Evolutionary conservation across 2,797 vertebrate species (phyloP), one percentile per base, ranked within the genome.

Genomic region (Hybognathus amarus): DNA sequence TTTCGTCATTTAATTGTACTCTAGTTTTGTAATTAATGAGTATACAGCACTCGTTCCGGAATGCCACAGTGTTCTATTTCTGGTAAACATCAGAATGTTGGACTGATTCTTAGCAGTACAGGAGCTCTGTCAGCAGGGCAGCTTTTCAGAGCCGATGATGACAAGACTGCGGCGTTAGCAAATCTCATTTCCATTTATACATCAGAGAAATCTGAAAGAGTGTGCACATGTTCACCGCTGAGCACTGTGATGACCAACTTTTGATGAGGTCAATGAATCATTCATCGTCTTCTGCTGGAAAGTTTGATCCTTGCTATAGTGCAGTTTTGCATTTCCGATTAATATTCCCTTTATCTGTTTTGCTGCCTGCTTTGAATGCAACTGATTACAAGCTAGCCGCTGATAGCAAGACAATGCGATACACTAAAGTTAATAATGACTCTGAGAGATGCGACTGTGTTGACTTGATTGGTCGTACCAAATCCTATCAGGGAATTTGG

Each of bases 211-310:
- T 81, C 45, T 61, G 27, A 85, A 45, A 66, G 4, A 6, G 63
- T 20, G 81, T 85, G 40, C 6, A 50, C 36, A 84, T 8, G 27
- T 76, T 64, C 30, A 27, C 77, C 68, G 36, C 77, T 81, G 63
- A 80, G 42, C 22, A 63, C 61, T 17, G 27, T 15, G 13, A 30
- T 54, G 67, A 83, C n/a, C 33, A 76, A 67, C 66, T 80, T 85
- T 79, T 90, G 54, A 90, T 86, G 83, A 88, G 87, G 6, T 73
- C 18, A 24, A 87, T 92, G 83, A 92, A 91, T 92, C 84, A 92
- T 92, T 93, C 76, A 92, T 93, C 69, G 91, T 74, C 54, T 56
- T 66, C 73, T 54, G n/a, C 87, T 85, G 68, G 70, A 85, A 89
- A 22, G 66, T 89, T 83, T 88, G 85, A 85, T 79, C 85, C 24